phyloP scores from a whole-genome alignment of 1,140 invertebrate species.

The Luehdorfia chinensis region DNA sequence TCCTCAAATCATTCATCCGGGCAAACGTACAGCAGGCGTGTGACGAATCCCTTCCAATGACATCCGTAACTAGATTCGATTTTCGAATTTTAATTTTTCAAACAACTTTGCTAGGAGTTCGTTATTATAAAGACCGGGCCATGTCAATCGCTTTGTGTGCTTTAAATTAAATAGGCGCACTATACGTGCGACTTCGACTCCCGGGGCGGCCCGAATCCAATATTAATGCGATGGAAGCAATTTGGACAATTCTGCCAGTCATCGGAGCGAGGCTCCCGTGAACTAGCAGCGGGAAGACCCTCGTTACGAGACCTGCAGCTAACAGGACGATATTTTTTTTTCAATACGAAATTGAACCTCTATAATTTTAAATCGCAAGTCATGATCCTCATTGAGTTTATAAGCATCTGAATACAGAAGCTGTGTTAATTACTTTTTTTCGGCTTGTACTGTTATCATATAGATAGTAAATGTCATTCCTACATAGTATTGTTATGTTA shows the following conservation, averaged over 20 bases:
- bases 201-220: slow-evolving; percentile 39
- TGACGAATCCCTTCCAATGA: slow-evolving; percentile 49
- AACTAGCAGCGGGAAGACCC: slow-evolving; percentile 6
- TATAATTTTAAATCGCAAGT: slow-evolving; percentile 14
- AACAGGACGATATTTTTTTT: slow-evolving; percentile 13
- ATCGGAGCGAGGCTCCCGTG: slow-evolving; percentile 24
- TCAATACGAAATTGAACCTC: background rate
- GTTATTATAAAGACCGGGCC: slow-evolving; percentile 55
- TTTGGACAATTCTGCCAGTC: slow-evolving; percentile 66
- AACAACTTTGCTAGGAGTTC: slow-evolving; percentile 49
- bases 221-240: slow-evolving; percentile 67
- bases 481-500: background rate
- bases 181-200: slow-evolving; percentile 42
- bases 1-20: background rate
- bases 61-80: slow-evolving; percentile 57
- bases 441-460: background rate
- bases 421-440: slow-evolving; percentile 13
- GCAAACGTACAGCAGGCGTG: slow-evolving; percentile 12
- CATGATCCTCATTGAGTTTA: slow-evolving; percentile 1
- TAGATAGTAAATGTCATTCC: background rate
- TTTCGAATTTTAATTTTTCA: slow-evolving; percentile 56
- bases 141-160: slow-evolving; percentile 63
- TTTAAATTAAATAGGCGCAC: slow-evolving; percentile 66
- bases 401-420: slow-evolving; percentile 6
- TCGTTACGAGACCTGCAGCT: slow-evolving; percentile 16